Evolutionary conservation across 2,113 vertebrate species (phyloP), one percentile per base, ranked within the genome.

Genomic region (Brachypodius melanocephalos): DNA sequence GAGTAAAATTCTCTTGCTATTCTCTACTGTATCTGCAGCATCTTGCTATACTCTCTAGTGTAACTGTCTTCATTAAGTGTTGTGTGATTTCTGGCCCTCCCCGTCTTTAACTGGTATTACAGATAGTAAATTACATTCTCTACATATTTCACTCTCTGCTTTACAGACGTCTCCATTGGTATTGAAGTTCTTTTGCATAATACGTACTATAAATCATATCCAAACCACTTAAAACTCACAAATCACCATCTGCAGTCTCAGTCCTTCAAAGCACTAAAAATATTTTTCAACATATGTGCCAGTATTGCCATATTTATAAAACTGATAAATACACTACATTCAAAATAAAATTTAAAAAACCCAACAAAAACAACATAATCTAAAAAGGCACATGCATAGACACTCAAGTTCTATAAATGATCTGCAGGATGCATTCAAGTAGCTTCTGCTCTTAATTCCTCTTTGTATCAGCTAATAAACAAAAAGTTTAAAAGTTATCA

Each of bases 331-430:
- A 31, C 16, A 54, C 5, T 55, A 26, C 6, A 45, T 58, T 62
- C 5, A 78, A 88, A 78, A 46, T 34, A 66, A 76, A 85, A 74
- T 38, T 62, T 8, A 0, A 43, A 48, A 40, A 29, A 31, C 3
- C 12, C 26, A 34, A 8, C 2, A 7, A 21, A 67, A 34, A 4
- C 9, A 43, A 5, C 6, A 61, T 54, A 80, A 62, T 5, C 8
- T 5, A 48, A 38, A 82, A n/a, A 14, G 1, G 16, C 4, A 4
- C 28, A 2, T 0, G 0, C 3, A n/a, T 4, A 24, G 16, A 65
- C 14, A 4, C 85, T 83, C 48, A 51, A 10, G 38, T 40, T 43
- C 21, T 59, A 17, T 7, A 42, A 78, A 54, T 10, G 5, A 49
- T 31, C 10, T 86, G 9, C 31, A 68, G 17, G 9, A 72, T 31